Percentiles rank a stretch among this genome's conserved stretches.
These are phyloP conservation scores for Sebastes wilsoni DNA, from an alignment of 2,797 vertebrate genomes.

Conservation along the genomic window DNA sequence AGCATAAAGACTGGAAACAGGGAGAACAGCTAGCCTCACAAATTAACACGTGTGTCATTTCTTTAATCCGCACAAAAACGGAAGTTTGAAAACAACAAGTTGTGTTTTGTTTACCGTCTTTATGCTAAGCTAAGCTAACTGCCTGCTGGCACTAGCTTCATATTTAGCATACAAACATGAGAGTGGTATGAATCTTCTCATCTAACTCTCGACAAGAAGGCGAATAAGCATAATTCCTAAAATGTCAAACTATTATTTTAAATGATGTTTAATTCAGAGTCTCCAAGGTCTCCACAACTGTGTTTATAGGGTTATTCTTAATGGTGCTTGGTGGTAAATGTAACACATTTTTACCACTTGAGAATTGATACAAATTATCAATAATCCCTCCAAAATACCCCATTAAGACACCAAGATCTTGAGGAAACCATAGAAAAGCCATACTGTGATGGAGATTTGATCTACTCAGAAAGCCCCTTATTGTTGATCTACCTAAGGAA, in stretches of 20 bases:
- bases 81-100: not conserved
- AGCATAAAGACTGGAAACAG: not conserved
- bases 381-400: too few relatives aligned
- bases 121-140: not conserved
- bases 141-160: not conserved
- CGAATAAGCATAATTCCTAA: not conserved
- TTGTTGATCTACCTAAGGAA: too few relatives aligned
- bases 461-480: too few relatives aligned
- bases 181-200: too few relatives aligned
- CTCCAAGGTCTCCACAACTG: not conserved
- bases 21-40: not conserved
- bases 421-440: too few relatives aligned
- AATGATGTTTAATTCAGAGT: not conserved
- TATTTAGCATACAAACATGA: not conserved
- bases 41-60: not conserved
- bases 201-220: not conserved
- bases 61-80: not conserved
- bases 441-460: too few relatives aligned
- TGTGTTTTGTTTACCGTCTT: not conserved
- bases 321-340: not conserved
- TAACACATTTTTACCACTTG: too few relatives aligned
- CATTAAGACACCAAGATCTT: too few relatives aligned
- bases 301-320: not conserved
- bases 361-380: too few relatives aligned
- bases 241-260: not conserved